Evolutionary conservation across 1,140 invertebrate genomes (phyloP).

Genomic region (Apis laboriosa): DNA sequence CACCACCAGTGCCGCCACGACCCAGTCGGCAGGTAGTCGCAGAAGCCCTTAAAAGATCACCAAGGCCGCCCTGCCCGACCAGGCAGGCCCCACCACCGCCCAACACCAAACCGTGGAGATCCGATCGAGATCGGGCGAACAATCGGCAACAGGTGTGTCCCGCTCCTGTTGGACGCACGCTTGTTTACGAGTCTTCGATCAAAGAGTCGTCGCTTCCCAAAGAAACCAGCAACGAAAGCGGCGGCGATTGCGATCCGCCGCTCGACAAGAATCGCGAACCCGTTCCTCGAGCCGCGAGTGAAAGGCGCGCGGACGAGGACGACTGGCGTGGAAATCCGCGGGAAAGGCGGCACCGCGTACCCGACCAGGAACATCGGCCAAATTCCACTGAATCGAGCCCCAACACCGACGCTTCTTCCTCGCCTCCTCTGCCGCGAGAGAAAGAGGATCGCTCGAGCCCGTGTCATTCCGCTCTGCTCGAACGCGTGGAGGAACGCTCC

Average conservation of each 20-base stretch:
- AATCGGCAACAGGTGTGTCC: conserved; percentile 55
- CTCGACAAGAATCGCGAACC: background rate
- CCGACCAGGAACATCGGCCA: background rate
- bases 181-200: conserved; percentile 64
- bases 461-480: background rate
- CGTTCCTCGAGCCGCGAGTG: conserved; percentile 14
- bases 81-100: conserved; percentile 80
- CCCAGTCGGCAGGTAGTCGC: conserved; percentile 86
- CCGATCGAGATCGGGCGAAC: conserved; percentile 79
- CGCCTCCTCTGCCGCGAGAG: background rate
- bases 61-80: conserved; percentile 81
- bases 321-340: conserved; percentile 33
- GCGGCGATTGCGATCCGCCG: background rate
- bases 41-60: conserved; percentile 85
- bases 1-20: conserved; percentile 87
- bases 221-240: conserved; percentile 17
- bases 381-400: conserved; percentile 1
- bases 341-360: conserved; percentile 30
- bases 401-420: too few relatives aligned
- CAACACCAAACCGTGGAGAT: conserved; percentile 78
- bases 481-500: background rate
- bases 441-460: background rate
- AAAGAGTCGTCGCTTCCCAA: conserved; percentile 40
- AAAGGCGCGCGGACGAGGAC: conserved; percentile 37
- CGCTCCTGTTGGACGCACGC: conserved; percentile 53